These are phyloP conservation scores for Delphinapterus leucas DNA, from an alignment of 2,113 vertebrate species.

Conservation along the genomic window DNA sequence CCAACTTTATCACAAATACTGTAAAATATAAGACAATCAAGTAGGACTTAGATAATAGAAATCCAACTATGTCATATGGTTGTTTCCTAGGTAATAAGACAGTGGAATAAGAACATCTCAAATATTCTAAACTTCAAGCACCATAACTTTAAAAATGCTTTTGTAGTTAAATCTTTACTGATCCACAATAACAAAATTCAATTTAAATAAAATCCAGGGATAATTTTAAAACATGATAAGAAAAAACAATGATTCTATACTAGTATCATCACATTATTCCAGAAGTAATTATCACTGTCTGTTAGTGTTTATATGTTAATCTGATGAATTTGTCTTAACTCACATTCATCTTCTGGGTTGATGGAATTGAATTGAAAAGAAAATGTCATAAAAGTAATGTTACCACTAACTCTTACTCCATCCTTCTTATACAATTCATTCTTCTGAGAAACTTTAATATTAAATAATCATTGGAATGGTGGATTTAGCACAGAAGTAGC, in stretches of 20 bases:
- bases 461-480: not conserved
- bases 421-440: not conserved
- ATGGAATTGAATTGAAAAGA: not conserved
- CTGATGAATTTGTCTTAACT: not conserved
- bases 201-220: slow-evolving; percentile 30
- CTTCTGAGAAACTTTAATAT: not conserved
- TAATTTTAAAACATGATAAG: slow-evolving; percentile 11
- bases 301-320: not conserved
- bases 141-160: slow-evolving; percentile 26
- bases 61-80: not conserved
- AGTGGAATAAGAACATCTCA: not conserved
- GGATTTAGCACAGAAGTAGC: not conserved
- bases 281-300: not conserved
- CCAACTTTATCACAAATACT: not conserved
- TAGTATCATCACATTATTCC: not conserved
- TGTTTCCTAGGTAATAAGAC: slow-evolving; percentile 70
- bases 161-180: slow-evolving; percentile 35
- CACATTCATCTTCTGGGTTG: not conserved
- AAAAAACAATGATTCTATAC: not conserved
- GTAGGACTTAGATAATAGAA: not conserved
- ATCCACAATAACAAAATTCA: slow-evolving; percentile 53
- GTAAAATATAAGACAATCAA: not conserved
- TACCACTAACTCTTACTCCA: not conserved
- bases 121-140: slow-evolving; percentile 21
- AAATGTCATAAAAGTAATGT: not conserved